A percentile compares a stretch with the other conserved stretches of the same genome.
These are phyloP conservation scores for Tipula helvola DNA, from an alignment of 2,888 invertebrate species.

Conservation along the genomic window DNA sequence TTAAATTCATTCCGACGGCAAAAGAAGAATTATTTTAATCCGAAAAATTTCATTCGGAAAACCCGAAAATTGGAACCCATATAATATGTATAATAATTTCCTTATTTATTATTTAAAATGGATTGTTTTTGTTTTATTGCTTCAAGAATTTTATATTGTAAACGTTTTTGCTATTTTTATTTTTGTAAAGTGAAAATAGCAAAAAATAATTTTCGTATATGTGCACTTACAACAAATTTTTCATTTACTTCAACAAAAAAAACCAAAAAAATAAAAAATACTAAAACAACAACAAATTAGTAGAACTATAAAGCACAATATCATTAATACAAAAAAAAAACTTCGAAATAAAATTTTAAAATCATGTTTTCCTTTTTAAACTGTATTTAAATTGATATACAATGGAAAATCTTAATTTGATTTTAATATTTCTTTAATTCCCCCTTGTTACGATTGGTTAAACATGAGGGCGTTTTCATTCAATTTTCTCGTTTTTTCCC, in stretches of 20 bases:
- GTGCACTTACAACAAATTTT: not conserved
- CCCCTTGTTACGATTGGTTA: constrained; percentile 24
- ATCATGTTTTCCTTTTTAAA: not conserved
- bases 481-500: not conserved
- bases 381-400: constrained; percentile 4
- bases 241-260: not conserved
- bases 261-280: not conserved
- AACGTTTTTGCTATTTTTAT: not conserved
- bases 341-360: not conserved
- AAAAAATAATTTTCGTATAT: not conserved
- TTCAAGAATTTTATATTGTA: not conserved
- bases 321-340: not conserved
- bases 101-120: not conserved
- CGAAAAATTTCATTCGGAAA: not conserved
- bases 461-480: constrained; percentile 18
- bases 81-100: not conserved
- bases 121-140: not conserved
- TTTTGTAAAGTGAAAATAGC: not conserved
- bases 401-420: constrained; percentile 4
- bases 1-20: not conserved
- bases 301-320: not conserved
- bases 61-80: not conserved
- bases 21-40: not conserved
- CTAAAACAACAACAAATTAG: constrained; percentile 4
- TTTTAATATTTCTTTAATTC: constrained; percentile 15